These are phyloP conservation scores for Chironomus tentans DNA, from an alignment of 2,888 invertebrate genomes.

Conservation along the genomic window DNA sequence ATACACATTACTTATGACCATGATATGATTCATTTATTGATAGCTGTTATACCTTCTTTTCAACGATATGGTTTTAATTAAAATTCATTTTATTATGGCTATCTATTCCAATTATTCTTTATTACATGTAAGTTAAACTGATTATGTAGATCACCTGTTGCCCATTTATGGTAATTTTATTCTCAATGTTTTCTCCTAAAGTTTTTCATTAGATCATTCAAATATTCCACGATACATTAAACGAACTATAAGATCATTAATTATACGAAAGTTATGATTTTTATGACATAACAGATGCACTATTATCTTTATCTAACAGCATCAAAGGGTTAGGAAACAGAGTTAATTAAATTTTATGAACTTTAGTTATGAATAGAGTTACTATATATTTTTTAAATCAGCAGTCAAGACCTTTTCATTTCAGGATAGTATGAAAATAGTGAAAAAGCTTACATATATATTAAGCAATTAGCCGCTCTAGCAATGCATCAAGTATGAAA, in stretches of 20 bases:
- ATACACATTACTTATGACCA: neutral
- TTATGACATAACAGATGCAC: neutral
- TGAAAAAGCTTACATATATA: too few relatives aligned
- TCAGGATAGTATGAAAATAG: too few relatives aligned
- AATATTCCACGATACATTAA: too few relatives aligned
- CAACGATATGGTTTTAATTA: neutral
- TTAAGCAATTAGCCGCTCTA: too few relatives aligned
- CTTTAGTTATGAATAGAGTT: too few relatives aligned
- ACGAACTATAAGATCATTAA: neutral
- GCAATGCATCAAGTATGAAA: too few relatives aligned
- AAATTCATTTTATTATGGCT: neutral
- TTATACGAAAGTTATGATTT: neutral
- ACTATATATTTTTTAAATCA: too few relatives aligned
- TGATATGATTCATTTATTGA: neutral
- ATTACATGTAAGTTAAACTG: neutral
- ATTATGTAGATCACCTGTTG: neutral
- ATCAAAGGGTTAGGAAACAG: neutral
- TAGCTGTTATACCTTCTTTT: neutral
- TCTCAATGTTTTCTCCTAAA: too few relatives aligned
- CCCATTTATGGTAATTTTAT: neutral
- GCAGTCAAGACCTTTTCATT: too few relatives aligned
- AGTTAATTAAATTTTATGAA: too few relatives aligned
- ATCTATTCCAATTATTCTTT: neutral
- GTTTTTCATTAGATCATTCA: too few relatives aligned
- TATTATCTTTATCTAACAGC: neutral